Evolutionary conservation across 2,888 invertebrate genomes (phyloP).

Genomic region (Polydrusus cervinus): DNA sequence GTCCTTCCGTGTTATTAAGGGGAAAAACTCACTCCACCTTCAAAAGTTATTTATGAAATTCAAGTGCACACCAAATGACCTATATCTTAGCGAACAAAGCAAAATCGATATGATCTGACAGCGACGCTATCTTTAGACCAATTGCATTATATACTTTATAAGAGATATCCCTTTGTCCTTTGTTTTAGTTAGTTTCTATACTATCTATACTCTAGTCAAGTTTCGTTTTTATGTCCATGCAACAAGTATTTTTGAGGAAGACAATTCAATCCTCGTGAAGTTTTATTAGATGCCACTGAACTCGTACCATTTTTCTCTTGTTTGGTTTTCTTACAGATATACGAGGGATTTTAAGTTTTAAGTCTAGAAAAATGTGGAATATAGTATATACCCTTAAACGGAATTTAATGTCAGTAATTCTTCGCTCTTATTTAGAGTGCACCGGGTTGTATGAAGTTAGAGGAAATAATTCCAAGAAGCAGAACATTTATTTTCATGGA

Average conservation of each 20-base stretch:
- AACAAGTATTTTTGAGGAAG: conserved; percentile 46
- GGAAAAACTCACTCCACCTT: conserved; percentile 42
- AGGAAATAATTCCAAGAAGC: too few relatives aligned
- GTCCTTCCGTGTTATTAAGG: conserved; percentile 41
- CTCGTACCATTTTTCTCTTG: conserved; percentile 42
- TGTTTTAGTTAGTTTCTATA: conserved; percentile 37
- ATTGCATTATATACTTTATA: conserved; percentile 44
- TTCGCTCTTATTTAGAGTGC: too few relatives aligned
- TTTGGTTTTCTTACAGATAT: conserved; percentile 4
- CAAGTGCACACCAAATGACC: conserved; percentile 52
- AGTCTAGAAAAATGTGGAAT: background rate
- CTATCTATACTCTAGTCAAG: conserved; percentile 12
- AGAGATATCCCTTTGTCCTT: conserved; percentile 42
- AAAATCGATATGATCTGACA: conserved; percentile 49
- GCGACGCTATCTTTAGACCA: conserved; percentile 38
- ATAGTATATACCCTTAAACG: too few relatives aligned
- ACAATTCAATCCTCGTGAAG: conserved; percentile 49
- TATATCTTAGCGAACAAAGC: conserved; percentile 54
- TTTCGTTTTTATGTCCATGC: conserved; percentile 37
- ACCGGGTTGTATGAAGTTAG: too few relatives aligned
- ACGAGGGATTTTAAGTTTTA: conserved; percentile 9
- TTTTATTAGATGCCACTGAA: conserved; percentile 54
- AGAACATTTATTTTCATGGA: too few relatives aligned
- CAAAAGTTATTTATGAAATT: conserved; percentile 47
- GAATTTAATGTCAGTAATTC: too few relatives aligned